Percentiles rank a stretch among this genome's conserved stretches.
phyloP scores from a whole-genome alignment of 2,888 invertebrate species.

The Campoplex capitator region DNA sequence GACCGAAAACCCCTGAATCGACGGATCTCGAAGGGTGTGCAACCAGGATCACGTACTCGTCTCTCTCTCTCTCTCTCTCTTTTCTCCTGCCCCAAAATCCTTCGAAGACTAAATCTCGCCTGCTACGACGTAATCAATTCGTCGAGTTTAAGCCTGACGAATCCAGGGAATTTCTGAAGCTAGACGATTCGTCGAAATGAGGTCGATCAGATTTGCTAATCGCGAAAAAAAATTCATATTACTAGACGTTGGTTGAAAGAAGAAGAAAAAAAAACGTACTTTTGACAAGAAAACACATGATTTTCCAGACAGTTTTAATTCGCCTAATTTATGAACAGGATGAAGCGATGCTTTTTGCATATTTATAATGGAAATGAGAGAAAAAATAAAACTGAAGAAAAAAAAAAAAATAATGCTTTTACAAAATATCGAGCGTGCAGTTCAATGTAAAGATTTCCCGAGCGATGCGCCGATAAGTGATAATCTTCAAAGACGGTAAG shows the following conservation, averaged over 20 bases:
- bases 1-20: slow-evolving; percentile 35
- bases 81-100: neutral
- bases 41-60: neutral
- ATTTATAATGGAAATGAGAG: neutral
- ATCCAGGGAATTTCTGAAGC: neutral
- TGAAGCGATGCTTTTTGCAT: neutral
- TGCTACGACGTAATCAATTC: neutral
- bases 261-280: too few species aligned
- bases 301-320: neutral
- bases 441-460: neutral
- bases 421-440: neutral
- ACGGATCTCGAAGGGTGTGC: slow-evolving; percentile 19
- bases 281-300: neutral
- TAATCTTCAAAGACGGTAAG: slow-evolving; percentile 16
- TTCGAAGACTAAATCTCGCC: neutral
- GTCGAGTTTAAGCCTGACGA: neutral
- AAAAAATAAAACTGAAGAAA: neutral
- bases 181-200: neutral
- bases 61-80: neutral
- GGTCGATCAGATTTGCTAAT: neutral
- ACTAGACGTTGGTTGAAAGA: neutral
- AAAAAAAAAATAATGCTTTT: neutral
- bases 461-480: slow-evolving; percentile 10
- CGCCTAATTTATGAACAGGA: neutral
- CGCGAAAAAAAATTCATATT: neutral